phyloP scores from a whole-genome alignment of 1,140 invertebrate genomes.

The Drosophila nebulosa region DNA sequence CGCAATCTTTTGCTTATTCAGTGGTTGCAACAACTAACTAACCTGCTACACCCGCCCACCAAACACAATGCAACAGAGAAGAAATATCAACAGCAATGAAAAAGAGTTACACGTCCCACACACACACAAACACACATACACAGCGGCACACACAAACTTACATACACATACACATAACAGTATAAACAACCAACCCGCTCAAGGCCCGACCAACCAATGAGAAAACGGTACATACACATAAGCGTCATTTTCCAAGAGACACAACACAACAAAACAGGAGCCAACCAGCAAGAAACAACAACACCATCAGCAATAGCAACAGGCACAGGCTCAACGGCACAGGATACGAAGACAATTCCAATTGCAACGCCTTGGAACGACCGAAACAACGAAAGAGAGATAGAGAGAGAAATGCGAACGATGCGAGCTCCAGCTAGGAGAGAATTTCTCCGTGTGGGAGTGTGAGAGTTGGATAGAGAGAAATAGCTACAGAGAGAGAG shows the following conservation, averaged over 20 bases:
- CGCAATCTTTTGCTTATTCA: slow-evolving; percentile 61
- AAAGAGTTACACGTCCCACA: slow-evolving; percentile 30
- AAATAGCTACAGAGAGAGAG: not conserved
- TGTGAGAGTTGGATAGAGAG: slow-evolving; percentile 9
- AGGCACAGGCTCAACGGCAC: slow-evolving; percentile 30
- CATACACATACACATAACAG: slow-evolving; percentile 39
- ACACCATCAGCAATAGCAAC: slow-evolving; percentile 34
- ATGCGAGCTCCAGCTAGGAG: slow-evolving; percentile 1
- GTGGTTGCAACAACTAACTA: slow-evolving; percentile 56
- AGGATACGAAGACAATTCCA: slow-evolving; percentile 66
- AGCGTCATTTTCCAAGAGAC: slow-evolving; percentile 74
- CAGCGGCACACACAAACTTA: not conserved
- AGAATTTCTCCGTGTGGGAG: slow-evolving; percentile 3
- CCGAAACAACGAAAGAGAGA: slow-evolving; percentile 29
- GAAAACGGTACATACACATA: slow-evolving; percentile 51
- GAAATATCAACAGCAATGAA: slow-evolving; percentile 7
- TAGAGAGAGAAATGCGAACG: slow-evolving; percentile 8
- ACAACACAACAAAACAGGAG: slow-evolving; percentile 79
- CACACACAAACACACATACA: slow-evolving; percentile 23
- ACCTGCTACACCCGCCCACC: slow-evolving; percentile 64
- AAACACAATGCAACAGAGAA: slow-evolving; percentile 10
- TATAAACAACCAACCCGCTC: slow-evolving; percentile 69
- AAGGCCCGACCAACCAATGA: slow-evolving; percentile 58
- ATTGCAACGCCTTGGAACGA: slow-evolving; percentile 70
- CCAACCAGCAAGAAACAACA: slow-evolving; percentile 73